Evolutionary conservation across 2,797 vertebrate genomes (phyloP).

Genomic region (Neostethus bicornis): DNA sequence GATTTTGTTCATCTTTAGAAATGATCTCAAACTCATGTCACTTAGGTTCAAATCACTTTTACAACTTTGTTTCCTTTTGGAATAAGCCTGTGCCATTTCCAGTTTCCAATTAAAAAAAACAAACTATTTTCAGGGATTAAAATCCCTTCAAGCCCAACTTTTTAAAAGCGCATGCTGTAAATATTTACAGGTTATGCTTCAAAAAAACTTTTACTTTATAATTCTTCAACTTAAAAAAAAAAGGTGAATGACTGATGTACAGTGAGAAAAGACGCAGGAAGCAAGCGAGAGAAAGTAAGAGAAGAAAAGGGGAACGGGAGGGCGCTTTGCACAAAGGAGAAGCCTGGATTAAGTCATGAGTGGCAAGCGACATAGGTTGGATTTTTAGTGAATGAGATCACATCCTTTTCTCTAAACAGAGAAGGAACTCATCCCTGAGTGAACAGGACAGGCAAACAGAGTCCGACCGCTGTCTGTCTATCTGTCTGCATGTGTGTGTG

Average conservation of each 20-base stretch:
- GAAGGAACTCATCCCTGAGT: constrained; percentile 80
- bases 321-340: constrained; percentile 77
- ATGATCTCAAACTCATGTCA: no score
- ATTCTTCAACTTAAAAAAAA: not conserved
- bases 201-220: no score
- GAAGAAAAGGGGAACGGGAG: constrained; percentile 70
- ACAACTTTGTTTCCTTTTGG: no score
- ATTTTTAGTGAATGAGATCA: constrained; percentile 93
- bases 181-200: no score
- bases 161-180: no score
- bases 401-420: constrained; percentile 88
- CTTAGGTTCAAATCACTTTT: no score
- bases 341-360: constrained; percentile 88
- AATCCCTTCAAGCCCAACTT: no score
- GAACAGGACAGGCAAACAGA: constrained; percentile 61
- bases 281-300: constrained; percentile 47
- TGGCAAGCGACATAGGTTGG: constrained; percentile 88
- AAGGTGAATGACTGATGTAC: not conserved
- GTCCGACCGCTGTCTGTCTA: constrained; percentile 55
- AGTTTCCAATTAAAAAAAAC: no score
- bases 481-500: constrained; percentile 22
- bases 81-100: no score
- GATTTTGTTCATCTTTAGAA: no score
- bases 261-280: constrained; percentile 24
- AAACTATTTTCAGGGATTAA: no score